Evolutionary conservation across 2,797 vertebrate genomes (phyloP).

Genomic region (Gypaetus barbatus): DNA sequence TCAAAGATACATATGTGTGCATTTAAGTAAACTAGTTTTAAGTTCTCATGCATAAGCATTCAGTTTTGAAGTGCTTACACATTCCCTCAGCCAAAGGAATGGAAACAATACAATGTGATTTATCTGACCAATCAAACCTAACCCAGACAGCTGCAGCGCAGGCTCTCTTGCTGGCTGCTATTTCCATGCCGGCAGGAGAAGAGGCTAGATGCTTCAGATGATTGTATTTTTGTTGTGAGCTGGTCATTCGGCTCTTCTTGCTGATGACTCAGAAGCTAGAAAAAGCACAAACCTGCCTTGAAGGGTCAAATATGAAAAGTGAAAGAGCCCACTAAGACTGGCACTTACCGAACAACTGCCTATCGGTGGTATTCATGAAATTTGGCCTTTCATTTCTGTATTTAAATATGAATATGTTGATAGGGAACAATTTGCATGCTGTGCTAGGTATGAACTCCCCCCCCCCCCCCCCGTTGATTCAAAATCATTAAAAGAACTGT

Average conservation of each 20-base stretch:
- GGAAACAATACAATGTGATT: slow-evolving; percentile 67
- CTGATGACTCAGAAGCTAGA: background rate
- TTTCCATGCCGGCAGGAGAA: background rate
- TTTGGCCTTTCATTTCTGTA: background rate
- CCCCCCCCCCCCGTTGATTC: background rate
- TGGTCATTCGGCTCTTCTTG: background rate
- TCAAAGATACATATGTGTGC: slow-evolving; percentile 54
- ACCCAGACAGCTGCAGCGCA: slow-evolving; percentile 35
- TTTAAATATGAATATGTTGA: background rate
- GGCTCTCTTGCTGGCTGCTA: slow-evolving; percentile 46
- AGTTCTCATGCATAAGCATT: slow-evolving; percentile 58
- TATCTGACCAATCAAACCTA: slow-evolving; percentile 63
- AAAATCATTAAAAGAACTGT: background rate
- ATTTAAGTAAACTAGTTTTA: slow-evolving; percentile 56
- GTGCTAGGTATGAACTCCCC: background rate
- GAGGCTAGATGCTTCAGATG: background rate
- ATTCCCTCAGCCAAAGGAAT: slow-evolving; percentile 55
- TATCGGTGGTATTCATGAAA: background rate
- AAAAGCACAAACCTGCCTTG: background rate
- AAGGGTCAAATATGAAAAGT: background rate
- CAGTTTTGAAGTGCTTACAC: slow-evolving; percentile 60
- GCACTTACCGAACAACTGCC: background rate
- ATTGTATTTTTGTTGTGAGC: background rate
- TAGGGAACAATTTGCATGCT: background rate
- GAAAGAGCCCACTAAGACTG: background rate